A percentile compares a stretch with the other conserved stretches of the same genome.
Conservation (phyloP, 2,888 invertebrate genomes). For the Apotomis turbidana region DNA sequence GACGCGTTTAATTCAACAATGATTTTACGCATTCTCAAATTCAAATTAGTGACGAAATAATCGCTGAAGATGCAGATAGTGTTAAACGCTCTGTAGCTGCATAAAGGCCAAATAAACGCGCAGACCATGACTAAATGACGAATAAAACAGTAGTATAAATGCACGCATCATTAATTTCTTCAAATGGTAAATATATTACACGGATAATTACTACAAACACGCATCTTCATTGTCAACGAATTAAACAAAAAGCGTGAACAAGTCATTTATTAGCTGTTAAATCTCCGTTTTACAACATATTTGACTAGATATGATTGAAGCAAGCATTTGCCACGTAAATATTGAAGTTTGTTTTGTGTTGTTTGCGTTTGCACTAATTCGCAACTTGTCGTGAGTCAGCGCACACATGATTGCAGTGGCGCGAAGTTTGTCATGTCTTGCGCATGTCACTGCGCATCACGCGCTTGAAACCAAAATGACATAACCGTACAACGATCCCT, state of each 20-base stretch:
- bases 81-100: slow-evolving; percentile 23
- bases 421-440: slow-evolving; percentile 24
- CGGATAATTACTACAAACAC: slow-evolving; percentile 8
- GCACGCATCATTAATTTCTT: slow-evolving; percentile 22
- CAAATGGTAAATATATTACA: slow-evolving; percentile 10
- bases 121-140: slow-evolving; percentile 26
- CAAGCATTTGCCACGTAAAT: slow-evolving; percentile 18
- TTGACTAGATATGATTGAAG: neutral
- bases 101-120: slow-evolving; percentile 20
- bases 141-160: slow-evolving; percentile 14
- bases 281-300: neutral
- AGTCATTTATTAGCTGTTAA: neutral
- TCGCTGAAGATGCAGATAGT: slow-evolving; percentile 18
- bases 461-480: neutral
- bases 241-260: neutral
- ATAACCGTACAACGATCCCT: neutral
- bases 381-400: slow-evolving; percentile 34
- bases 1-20: slow-evolving; percentile 20
- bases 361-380: slow-evolving; percentile 31
- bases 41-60: slow-evolving; percentile 24
- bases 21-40: slow-evolving; percentile 14
- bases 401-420: slow-evolving; percentile 29
- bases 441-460: neutral
- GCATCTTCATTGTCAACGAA: neutral
- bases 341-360: slow-evolving; percentile 12